Base-by-base conservation (phyloP, 2,888 invertebrate genomes). In the Galerucella calmariensis region DNA sequence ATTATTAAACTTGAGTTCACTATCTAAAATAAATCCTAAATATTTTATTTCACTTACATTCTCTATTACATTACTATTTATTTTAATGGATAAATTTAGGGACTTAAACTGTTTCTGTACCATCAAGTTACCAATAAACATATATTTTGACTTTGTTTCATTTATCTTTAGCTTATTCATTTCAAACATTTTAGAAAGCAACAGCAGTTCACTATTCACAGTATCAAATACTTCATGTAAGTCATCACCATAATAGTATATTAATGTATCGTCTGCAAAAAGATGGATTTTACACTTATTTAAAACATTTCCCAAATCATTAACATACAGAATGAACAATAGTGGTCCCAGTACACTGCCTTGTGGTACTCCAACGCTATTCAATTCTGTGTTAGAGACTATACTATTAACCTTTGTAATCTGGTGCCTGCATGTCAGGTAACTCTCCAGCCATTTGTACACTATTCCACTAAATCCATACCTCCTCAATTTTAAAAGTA, bases 301-400 rank as follows among this genome's bases (percentile, higher is more conserved):
- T 66, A 24, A 12, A 20, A 66, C 65, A 48, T 46, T 20, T 2
- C 46, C 65, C 48, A 66, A 48, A 20, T 66, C 65, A 66, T 66
- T 48, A 10, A 66, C 16, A 53, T 67, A 67, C 8, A 67, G 11
- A 16, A 67, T 67, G n/a, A 51, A 67, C 2, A 53, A n/a, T 53
- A 67, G 35, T 12, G 67, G 67, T 4, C 67, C 67, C 9, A 67
- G 53, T 4, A 67, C 67, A 53, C 67, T 67, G 35, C 67, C 67
- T 53, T 67, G 67, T 14, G 67, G 53, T 6, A 67, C 53, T 8
- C 67, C 67, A 48, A 65, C 14, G n/a, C 8, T 48, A 20, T 65
- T 65, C 41, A 65, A 48, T 65, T 48, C 20, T 48, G 16, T 9
- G n/a, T 48, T 9, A 9, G 48, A 65, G 6, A 20, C 20, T 20